These are phyloP conservation scores for Cacoxenus indagator DNA, from an alignment of 2,888 invertebrate genomes.

Conservation along the genomic window DNA sequence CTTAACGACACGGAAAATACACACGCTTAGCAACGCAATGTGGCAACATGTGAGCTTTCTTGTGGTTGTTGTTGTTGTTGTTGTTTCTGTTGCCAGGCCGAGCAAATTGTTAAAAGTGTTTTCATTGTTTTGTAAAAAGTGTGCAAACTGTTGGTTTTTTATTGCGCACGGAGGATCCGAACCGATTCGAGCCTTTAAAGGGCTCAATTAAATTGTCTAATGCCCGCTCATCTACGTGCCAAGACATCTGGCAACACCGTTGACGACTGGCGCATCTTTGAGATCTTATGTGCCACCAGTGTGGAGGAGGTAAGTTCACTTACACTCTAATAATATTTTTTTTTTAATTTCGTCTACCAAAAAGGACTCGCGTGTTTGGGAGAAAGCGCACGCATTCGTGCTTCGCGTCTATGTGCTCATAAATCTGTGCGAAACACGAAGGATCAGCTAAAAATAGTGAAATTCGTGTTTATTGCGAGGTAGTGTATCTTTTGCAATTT, in stretches of 20 bases:
- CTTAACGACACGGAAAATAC: not conserved
- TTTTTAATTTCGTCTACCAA: not conserved
- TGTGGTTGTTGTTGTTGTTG: conserved; percentile 44
- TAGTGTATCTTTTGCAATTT: conserved; percentile 27
- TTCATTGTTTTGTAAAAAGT: not conserved
- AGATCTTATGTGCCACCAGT: conserved; percentile 73
- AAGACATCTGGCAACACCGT: conserved; percentile 71
- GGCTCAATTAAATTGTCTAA: conserved; percentile 18
- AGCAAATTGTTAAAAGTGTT: not conserved
- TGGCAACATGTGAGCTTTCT: not conserved
- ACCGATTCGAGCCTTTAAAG: not conserved
- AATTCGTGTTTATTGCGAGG: not conserved
- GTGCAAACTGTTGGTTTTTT: not conserved
- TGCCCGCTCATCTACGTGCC: conserved; percentile 48
- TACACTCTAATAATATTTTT: not conserved
- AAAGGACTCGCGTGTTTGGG: not conserved
- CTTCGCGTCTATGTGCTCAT: conserved; percentile 5
- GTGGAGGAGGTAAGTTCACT: conserved; percentile 23
- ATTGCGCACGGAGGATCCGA: not conserved
- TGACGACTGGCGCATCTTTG: conserved; percentile 83
- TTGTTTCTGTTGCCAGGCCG: conserved; percentile 10
- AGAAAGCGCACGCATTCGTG: not conserved
- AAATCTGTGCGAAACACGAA: conserved; percentile 14
- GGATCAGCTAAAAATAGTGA: conserved; percentile 16
- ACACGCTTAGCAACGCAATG: not conserved